These are phyloP conservation scores for Hypotaenidia philippensis DNA, from an alignment of 2,797 vertebrate genomes.

Conservation along the genomic window DNA sequence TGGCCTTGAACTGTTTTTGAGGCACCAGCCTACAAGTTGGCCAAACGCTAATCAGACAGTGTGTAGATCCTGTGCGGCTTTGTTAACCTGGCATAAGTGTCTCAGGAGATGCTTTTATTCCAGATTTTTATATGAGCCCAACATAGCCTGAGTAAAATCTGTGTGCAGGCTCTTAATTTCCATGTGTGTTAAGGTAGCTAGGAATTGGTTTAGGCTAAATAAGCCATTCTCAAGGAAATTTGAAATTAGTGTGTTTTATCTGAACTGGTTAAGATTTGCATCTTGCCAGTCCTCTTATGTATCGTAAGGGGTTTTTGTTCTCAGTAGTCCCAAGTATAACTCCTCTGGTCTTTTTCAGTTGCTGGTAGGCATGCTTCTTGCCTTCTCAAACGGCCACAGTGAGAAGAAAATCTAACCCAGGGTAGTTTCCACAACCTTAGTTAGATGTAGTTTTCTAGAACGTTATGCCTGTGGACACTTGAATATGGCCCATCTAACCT, in stretches of 20 bases:
- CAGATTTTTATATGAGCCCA: background rate
- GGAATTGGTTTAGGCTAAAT: background rate
- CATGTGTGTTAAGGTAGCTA: background rate
- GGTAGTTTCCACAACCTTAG: background rate
- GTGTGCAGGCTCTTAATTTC: background rate
- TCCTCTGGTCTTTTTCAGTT: background rate
- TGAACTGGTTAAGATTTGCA: background rate
- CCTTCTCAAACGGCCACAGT: background rate
- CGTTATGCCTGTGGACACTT: background rate
- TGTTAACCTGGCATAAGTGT: background rate
- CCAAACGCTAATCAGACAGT: background rate
- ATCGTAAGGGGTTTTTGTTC: background rate
- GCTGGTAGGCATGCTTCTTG: background rate
- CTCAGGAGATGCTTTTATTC: background rate
- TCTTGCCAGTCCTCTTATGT: background rate
- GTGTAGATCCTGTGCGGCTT: background rate
- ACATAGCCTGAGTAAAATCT: background rate
- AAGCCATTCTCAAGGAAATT: background rate
- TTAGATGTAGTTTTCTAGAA: background rate
- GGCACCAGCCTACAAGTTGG: background rate
- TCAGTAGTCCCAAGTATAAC: background rate
- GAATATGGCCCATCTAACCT: background rate
- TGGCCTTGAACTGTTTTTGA: background rate
- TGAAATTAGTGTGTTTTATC: background rate
- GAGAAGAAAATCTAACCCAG: background rate